Percentiles rank a stretch among this genome's conserved stretches.
Conservation (phyloP, 1,140 invertebrate species). For the Bombus affinis region DNA sequence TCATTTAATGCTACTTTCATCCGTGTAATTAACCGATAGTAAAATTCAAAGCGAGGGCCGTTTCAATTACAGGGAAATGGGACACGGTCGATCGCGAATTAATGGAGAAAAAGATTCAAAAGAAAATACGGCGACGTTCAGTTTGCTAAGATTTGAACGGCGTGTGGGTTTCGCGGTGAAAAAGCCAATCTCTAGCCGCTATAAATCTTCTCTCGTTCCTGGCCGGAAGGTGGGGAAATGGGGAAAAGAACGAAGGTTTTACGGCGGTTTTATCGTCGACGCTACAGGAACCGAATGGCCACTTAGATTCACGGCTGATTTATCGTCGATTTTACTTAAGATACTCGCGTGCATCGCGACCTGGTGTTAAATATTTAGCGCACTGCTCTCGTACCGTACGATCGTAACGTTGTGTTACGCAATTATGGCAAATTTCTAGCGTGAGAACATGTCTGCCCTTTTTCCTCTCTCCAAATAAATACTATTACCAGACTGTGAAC, state of each 20-base stretch:
- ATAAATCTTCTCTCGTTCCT: slow-evolving; percentile 17
- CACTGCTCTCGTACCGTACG: neutral
- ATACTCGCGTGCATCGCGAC: neutral
- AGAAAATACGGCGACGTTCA: neutral
- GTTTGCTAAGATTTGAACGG: too few relatives aligned
- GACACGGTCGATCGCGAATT: slow-evolving; percentile 32
- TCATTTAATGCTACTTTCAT: neutral
- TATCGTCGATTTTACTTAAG: slow-evolving; percentile 35
- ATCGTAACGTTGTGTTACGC: neutral
- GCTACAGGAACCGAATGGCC: neutral
- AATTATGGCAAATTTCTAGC: neutral
- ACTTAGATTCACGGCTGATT: slow-evolving; percentile 25
- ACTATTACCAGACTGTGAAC: too few relatives aligned
- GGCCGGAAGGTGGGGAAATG: neutral
- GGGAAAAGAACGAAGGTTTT: slow-evolving; percentile 2
- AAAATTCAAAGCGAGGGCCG: slow-evolving; percentile 24
- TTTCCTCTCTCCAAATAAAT: too few relatives aligned
- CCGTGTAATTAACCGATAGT: slow-evolving; percentile 49
- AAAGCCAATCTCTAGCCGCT: neutral
- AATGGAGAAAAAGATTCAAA: neutral
- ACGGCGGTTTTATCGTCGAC: slow-evolving; percentile 9
- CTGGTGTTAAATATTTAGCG: neutral
- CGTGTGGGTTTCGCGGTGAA: neutral
- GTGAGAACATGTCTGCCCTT: too few relatives aligned
- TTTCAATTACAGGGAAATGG: slow-evolving; percentile 35